Conservation (phyloP, 2,113 vertebrate genomes). For the Mus spicilegus region DNA sequence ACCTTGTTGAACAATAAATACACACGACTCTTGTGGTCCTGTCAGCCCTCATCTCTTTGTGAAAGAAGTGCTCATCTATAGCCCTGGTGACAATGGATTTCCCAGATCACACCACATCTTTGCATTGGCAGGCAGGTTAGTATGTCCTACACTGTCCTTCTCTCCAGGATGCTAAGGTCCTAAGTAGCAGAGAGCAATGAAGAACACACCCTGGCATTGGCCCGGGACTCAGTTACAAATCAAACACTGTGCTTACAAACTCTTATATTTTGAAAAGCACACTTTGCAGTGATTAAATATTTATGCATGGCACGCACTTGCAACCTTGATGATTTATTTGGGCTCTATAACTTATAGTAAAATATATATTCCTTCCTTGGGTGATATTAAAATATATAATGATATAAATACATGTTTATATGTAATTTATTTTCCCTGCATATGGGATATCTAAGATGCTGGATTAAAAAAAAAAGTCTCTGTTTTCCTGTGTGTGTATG, state of each 20-base stretch:
- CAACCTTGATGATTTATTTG: slow-evolving; percentile 83
- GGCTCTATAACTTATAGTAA: slow-evolving; percentile 79
- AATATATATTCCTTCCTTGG: slow-evolving; percentile 83
- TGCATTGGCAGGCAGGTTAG: slow-evolving; percentile 46
- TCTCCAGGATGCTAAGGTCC: slow-evolving; percentile 60
- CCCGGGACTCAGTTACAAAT: slow-evolving; percentile 78
- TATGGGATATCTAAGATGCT: slow-evolving; percentile 81
- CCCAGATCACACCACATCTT: slow-evolving; percentile 74
- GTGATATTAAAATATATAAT: slow-evolving; percentile 73
- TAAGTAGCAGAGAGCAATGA: slow-evolving; percentile 38
- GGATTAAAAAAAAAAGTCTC: slow-evolving; percentile 82
- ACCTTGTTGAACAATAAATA: slow-evolving; percentile 93
- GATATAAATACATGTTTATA: slow-evolving; percentile 4
- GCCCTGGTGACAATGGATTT: slow-evolving; percentile 85
- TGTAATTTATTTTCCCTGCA: slow-evolving; percentile 80
- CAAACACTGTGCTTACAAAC: slow-evolving; percentile 83
- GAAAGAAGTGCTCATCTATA: slow-evolving; percentile 88
- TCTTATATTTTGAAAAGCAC: slow-evolving; percentile 84
- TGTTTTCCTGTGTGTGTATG: slow-evolving; percentile 86
- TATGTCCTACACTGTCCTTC: slow-evolving; percentile 6
- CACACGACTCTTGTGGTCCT: slow-evolving; percentile 90
- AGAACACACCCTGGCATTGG: slow-evolving; percentile 47
- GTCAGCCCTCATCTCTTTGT: slow-evolving; percentile 88
- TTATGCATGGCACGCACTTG: slow-evolving; percentile 77
- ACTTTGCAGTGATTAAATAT: slow-evolving; percentile 85